phyloP scores from a whole-genome alignment of 2,113 vertebrate species.

The Ellobius talpinus region DNA sequence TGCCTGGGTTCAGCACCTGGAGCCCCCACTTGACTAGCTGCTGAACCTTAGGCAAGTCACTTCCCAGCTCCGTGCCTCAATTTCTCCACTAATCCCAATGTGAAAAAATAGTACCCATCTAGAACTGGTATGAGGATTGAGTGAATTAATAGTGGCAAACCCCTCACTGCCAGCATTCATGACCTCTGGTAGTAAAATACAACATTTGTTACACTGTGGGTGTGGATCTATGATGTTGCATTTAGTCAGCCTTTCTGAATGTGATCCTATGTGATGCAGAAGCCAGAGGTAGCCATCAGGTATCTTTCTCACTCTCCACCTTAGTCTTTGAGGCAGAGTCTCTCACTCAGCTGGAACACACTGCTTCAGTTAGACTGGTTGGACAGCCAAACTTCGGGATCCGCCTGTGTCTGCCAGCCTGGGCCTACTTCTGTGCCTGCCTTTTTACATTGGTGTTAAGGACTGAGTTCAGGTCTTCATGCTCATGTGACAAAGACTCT shows the following conservation, averaged over 20 bases:
- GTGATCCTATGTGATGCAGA: background rate
- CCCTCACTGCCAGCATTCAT: background rate
- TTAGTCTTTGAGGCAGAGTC: background rate
- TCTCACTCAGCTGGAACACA: background rate
- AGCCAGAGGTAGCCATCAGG: too few species aligned
- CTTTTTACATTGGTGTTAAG: background rate
- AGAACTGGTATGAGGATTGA: background rate
- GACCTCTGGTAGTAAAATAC: background rate
- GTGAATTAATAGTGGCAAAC: background rate
- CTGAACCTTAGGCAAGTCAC: background rate
- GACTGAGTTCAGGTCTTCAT: background rate
- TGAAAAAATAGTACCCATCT: background rate
- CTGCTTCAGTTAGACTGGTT: background rate
- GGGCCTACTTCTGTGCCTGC: background rate
- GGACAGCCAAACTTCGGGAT: too few species aligned
- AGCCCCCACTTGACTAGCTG: background rate
- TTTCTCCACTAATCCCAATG: constrained; percentile 28
- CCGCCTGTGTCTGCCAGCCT: too few species aligned
- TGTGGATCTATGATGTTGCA: background rate
- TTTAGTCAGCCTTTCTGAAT: background rate
- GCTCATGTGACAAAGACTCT: too few species aligned
- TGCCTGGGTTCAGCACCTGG: background rate
- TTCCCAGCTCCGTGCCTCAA: background rate
- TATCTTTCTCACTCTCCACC: background rate
- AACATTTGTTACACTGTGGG: background rate